Evolutionary conservation across 2,113 vertebrate species (phyloP).

Genomic region (Malurus elegans): DNA sequence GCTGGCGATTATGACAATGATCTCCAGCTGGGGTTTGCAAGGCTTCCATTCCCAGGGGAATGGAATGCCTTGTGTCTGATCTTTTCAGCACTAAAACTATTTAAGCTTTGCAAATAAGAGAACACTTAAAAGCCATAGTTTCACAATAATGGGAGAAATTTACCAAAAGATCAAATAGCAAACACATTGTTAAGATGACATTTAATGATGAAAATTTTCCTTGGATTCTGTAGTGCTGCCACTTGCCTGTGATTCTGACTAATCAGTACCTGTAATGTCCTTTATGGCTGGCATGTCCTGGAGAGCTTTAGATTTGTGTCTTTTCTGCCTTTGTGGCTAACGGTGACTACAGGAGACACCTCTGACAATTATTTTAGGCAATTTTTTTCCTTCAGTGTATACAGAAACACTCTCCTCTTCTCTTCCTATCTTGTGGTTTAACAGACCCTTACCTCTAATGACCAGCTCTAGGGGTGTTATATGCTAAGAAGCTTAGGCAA

Average conservation of each 20-base stretch:
- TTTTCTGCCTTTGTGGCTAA: neutral
- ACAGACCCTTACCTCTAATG: neutral
- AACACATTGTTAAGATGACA: neutral
- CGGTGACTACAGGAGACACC: neutral
- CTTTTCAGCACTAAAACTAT: neutral
- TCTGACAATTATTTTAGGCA: neutral
- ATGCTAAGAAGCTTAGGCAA: neutral
- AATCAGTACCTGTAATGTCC: neutral
- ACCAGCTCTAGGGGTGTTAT: neutral
- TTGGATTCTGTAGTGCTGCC: neutral
- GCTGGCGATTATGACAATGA: neutral
- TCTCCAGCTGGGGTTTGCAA: neutral
- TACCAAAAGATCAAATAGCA: neutral
- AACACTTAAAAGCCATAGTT: neutral
- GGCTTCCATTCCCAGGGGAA: neutral
- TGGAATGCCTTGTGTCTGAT: neutral
- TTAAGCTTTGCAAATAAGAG: neutral
- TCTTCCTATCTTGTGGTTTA: neutral
- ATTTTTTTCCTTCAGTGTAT: neutral
- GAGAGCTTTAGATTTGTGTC: neutral
- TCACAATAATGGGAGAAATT: neutral
- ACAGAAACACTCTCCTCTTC: neutral
- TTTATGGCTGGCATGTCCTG: neutral
- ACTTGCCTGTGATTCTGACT: neutral
- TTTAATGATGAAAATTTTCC: neutral